Base-by-base conservation (phyloP, 2,888 invertebrate genomes). In the Drosophila atripex region DNA sequence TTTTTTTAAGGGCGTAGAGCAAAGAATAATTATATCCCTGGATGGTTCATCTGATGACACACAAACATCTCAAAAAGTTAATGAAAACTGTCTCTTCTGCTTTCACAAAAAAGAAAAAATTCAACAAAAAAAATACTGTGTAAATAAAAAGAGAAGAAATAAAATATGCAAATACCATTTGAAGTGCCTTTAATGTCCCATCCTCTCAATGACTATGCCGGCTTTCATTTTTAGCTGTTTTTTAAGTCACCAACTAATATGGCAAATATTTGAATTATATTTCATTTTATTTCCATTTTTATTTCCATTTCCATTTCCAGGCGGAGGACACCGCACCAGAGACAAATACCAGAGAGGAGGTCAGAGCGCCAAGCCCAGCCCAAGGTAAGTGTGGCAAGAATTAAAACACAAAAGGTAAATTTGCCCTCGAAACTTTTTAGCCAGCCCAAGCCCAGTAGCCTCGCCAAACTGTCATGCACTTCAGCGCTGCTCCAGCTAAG, bases 381-480 rank as follows among this genome's bases (percentile, higher is more conserved):
- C 14, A 28, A 28, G 51, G 59, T 30, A 68, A 59, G 70, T 60
- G 60, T 60, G 53, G 25, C 52, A 3, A 39, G 52, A 65, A 61
- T 69, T 61, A 9, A 9, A 61, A 56, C 75, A 65, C 68, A 75
- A 68, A 73, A 70, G 57, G 57, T 60, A 71, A 60, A 71, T 64
- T 74, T 66, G 18, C 46, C 51, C 69, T 45, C 49, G 39, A 54
- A 59, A 54, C 32, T 66, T 58, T 49, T 18, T 35, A 14, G 14
- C 25, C 38, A 64, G 77, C 30, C 11, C 3, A 3, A 11, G 0
- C 30, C n/a, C n/a, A 11, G 32, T 12, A 35, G 35, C 61, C 68
- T 68, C 57, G 56, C 76, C 64, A 70, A 75, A 72, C 77, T 75
- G 75, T 64, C 78, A 60, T 65, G 72, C 75, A 78, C 72, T 77